Percentiles rank a stretch among this genome's conserved stretches.
Evolutionary conservation across 1,140 invertebrate genomes (phyloP).

Genomic region (Zaprionus taronus): DNA sequence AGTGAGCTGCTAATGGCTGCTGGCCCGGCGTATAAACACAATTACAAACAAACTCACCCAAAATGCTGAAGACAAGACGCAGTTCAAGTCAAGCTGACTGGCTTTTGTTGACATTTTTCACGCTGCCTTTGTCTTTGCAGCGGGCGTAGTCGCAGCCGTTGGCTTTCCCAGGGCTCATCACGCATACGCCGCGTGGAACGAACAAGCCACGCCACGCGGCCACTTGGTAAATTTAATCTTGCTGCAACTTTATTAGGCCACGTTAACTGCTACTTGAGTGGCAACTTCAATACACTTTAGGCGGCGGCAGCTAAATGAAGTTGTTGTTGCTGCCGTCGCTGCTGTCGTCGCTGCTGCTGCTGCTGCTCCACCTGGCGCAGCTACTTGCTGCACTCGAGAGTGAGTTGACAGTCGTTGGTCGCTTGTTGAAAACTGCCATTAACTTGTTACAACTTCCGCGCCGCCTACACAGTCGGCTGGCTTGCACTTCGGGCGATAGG

Average conservation of each 20-base stretch:
- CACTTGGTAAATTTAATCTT: constrained; percentile 49
- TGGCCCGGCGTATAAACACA: constrained; percentile 35
- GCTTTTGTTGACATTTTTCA: constrained; percentile 34
- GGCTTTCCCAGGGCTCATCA: constrained; percentile 36
- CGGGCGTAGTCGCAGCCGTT: constrained; percentile 33
- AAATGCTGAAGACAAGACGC: background rate
- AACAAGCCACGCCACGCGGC: background rate
- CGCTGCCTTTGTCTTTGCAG: constrained; percentile 4
- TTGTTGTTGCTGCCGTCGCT: constrained; percentile 38
- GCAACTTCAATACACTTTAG: constrained; percentile 75
- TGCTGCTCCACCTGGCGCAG: constrained; percentile 8
- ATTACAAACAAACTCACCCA: constrained; percentile 40
- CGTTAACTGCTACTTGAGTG: constrained; percentile 79
- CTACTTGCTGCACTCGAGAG: constrained; percentile 37
- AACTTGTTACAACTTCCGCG: constrained; percentile 81
- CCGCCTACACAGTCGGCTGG: constrained; percentile 28
- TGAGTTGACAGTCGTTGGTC: constrained; percentile 66
- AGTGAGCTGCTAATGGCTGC: constrained; percentile 76
- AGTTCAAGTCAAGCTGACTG: constrained; percentile 1
- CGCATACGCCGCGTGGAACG: constrained; percentile 41
- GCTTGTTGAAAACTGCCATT: constrained; percentile 79
- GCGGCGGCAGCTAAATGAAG: constrained; percentile 49
- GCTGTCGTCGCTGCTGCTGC: constrained; percentile 19
- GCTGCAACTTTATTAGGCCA: constrained; percentile 79
- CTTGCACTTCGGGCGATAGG: constrained; percentile 57